Base-by-base conservation (phyloP, 2,888 invertebrate genomes). In the Apoda limacodes region DNA sequence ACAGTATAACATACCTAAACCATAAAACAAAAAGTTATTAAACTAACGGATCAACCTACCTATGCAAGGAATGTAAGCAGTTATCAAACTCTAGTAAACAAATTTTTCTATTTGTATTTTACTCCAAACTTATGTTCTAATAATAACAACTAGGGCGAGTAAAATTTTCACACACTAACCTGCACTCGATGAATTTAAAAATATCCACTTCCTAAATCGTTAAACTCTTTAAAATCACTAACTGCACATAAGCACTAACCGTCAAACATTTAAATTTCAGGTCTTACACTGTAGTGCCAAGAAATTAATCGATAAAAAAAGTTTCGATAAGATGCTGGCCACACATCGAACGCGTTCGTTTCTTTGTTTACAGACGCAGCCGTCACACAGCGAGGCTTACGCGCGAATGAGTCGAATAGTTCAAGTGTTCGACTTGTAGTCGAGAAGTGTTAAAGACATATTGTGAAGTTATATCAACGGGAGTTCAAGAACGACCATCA, bases 341-440 rank as follows among this genome's bases (percentile, higher is more conserved):
- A 50, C 47, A 47, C 42, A 36, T 42, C 42, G 42, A 37, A 40
- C 41, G 17, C 32, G 28, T 20, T 39, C 39, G 37, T 24, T 34
- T 33, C 15, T 17, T 9, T 13, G 19, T 12, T 10, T 10, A 22
- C 45, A 37, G 45, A 62, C 56, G 52, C 70, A 59, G 50, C 69
- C 70, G 63, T 45, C 58, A 46, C 55, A 50, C 46, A 45, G 58
- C 55, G 58, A 52, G 59, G 68, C 71, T 55, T 56, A 58, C 61
- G 61, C 67, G 60, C 66, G 74, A 76, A 72, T 76, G 76, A 71
- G 62, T 64, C 52, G 47, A 35, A 29, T n/a, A n/a, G n/a, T n/a
- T n/a, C n/a, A n/a, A n/a, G n/a, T n/a, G n/a, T n/a, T n/a, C n/a
- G n/a, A n/a, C n/a, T n/a, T n/a, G n/a, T n/a, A n/a, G n/a, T n/a